A percentile compares a stretch with the other conserved stretches of the same genome.
Evolutionary conservation across 2,888 invertebrate genomes (phyloP).

Genomic region (Metellina segmentata): DNA sequence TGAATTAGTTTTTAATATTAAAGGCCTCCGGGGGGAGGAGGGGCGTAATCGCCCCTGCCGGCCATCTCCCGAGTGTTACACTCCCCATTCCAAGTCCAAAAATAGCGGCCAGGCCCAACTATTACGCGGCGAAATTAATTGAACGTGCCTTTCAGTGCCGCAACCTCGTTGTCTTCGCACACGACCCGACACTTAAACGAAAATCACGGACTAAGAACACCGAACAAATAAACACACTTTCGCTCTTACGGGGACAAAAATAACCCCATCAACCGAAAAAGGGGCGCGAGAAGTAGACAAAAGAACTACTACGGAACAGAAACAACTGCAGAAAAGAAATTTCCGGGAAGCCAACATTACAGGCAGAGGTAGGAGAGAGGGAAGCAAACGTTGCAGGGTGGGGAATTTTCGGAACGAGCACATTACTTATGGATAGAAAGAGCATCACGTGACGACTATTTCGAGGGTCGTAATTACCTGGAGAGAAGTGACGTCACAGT

Average conservation of each 20-base stretch:
- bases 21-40: not conserved
- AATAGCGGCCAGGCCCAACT: not conserved
- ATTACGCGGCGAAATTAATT: constrained; percentile 30
- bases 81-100: not conserved
- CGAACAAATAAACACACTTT: constrained; percentile 39
- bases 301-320: not conserved
- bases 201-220: not conserved
- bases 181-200: constrained; percentile 1
- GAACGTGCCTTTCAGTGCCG: constrained; percentile 6
- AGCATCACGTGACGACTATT: constrained; percentile 48
- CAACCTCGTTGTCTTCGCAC: not conserved
- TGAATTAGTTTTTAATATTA: not conserved
- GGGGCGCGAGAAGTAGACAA: constrained; percentile 8
- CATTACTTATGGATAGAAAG: constrained; percentile 67
- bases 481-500: constrained; percentile 59
- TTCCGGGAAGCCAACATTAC: constrained; percentile 5
- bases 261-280: constrained; percentile 31
- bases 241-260: constrained; percentile 18
- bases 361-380: not conserved
- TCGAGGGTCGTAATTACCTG: constrained; percentile 56
- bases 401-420: constrained; percentile 14
- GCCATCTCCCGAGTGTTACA: constrained; percentile 4
- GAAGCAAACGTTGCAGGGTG: constrained; percentile 3
- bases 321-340: constrained; percentile 6
- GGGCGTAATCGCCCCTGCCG: not conserved